Percentiles rank a stretch among this genome's conserved stretches.
phyloP scores from a whole-genome alignment of 2,888 invertebrate species.

The Teinopalpus imperialis region DNA sequence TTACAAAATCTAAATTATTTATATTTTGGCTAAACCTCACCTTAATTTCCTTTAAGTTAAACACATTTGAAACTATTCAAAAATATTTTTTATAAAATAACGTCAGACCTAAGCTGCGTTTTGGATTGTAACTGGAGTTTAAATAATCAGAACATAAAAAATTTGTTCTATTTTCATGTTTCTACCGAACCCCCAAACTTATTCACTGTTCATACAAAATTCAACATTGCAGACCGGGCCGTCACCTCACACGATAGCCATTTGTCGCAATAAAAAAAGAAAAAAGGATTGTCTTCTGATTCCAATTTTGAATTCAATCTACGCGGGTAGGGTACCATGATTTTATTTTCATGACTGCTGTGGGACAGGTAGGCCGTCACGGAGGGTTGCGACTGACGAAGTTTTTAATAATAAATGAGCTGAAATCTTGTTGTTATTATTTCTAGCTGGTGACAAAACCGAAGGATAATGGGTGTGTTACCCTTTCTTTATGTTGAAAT shows the following conservation, averaged over 20 bases:
- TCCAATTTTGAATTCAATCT: slow-evolving; percentile 79
- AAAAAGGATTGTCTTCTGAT: slow-evolving; percentile 77
- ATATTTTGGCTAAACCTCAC: no score
- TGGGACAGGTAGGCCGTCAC: slow-evolving; percentile 48
- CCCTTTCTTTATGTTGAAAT: slow-evolving; percentile 29
- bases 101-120: no score
- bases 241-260: slow-evolving; percentile 53
- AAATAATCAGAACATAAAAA: no score
- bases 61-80: no score
- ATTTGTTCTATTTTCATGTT: slow-evolving; percentile 4
- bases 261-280: slow-evolving; percentile 67
- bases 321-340: slow-evolving; percentile 72
- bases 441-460: slow-evolving; percentile 43
- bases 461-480: slow-evolving; percentile 46
- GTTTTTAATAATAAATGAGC: slow-evolving; percentile 65
- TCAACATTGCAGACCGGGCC: slow-evolving; percentile 60
- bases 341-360: slow-evolving; percentile 79
- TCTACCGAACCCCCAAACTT: slow-evolving; percentile 34
- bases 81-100: no score
- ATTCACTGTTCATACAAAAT: slow-evolving; percentile 63
- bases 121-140: no score
- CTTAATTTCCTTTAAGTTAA: no score
- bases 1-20: no score
- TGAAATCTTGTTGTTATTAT: slow-evolving; percentile 54
- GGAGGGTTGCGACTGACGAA: slow-evolving; percentile 50